phyloP scores from a whole-genome alignment of 2,888 invertebrate species.

The Dione vanillae region DNA sequence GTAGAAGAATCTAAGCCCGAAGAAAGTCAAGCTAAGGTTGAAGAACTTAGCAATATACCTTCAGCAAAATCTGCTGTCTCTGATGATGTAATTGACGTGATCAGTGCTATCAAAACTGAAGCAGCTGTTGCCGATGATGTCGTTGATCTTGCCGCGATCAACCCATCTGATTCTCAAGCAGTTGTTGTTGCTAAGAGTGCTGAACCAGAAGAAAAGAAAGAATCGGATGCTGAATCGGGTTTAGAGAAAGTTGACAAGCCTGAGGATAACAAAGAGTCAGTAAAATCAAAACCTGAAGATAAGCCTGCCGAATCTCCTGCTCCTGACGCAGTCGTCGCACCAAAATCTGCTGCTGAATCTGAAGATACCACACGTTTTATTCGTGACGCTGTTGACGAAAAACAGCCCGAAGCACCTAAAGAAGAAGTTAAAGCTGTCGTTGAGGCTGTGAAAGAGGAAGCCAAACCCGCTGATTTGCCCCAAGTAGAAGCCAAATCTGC shows the following conservation, averaged over 20 bases:
- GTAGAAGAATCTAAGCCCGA: constrained; percentile 54
- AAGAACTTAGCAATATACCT: constrained; percentile 60
- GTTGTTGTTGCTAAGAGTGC: constrained; percentile 66
- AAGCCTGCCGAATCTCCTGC: constrained; percentile 46
- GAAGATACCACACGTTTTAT: constrained; percentile 67
- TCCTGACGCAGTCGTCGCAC: constrained; percentile 36
- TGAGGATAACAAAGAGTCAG: constrained; percentile 49
- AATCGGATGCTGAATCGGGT: constrained; percentile 45
- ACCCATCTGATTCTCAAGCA: constrained; percentile 66
- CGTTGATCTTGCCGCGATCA: constrained; percentile 60
- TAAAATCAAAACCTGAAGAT: constrained; percentile 49
- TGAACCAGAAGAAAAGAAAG: constrained; percentile 64
- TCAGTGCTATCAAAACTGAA: constrained; percentile 62
- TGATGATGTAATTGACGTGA: constrained; percentile 64
- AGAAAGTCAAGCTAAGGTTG: constrained; percentile 58
- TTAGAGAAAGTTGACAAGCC: constrained; percentile 41
- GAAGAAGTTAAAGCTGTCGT: constrained; percentile 47
- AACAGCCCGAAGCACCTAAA: constrained; percentile 48
- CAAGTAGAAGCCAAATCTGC: constrained; percentile 48
- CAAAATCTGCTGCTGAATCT: constrained; percentile 47
- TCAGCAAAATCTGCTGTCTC: constrained; percentile 59
- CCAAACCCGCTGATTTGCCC: constrained; percentile 42
- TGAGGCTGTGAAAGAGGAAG: constrained; percentile 44
- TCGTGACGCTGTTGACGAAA: constrained; percentile 70
- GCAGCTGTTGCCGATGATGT: constrained; percentile 70